phyloP scores from a whole-genome alignment of 2,888 invertebrate genomes.

The Ceraclea dissimilis region DNA sequence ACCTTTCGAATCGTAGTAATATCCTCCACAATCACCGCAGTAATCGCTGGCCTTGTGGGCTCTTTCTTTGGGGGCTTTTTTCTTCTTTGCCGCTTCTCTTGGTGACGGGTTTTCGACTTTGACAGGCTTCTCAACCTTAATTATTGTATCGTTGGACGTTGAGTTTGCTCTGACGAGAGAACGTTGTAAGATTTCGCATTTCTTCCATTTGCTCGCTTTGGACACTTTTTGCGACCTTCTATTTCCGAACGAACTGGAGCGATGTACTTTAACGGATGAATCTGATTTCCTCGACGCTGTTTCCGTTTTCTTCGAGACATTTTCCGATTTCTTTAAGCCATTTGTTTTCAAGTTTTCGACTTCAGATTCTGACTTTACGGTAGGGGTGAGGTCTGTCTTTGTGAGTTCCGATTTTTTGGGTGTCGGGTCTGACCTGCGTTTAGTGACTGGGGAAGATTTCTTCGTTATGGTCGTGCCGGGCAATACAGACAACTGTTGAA shows the following conservation, averaged over 20 bases:
- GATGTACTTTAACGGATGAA: neutral
- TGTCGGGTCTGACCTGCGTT: neutral
- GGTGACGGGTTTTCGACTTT: slow-evolving; percentile 5
- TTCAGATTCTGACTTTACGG: neutral
- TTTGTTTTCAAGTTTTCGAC: neutral
- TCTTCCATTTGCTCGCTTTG: slow-evolving; percentile 7
- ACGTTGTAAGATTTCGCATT: slow-evolving; percentile 12
- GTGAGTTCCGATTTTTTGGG: neutral
- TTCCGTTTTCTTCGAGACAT: neutral
- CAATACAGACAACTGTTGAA: neutral
- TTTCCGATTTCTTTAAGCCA: neutral
- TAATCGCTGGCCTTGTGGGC: slow-evolving; percentile 11
- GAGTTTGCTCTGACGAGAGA: slow-evolving; percentile 11
- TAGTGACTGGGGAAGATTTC: neutral
- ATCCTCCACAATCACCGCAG: slow-evolving; percentile 16
- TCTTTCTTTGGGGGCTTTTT: slow-evolving; percentile 1
- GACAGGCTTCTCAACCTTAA: slow-evolving; percentile 9
- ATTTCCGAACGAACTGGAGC: slow-evolving; percentile 3
- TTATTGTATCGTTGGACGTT: slow-evolving; percentile 8
- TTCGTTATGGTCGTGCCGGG: neutral
- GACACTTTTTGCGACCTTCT: neutral
- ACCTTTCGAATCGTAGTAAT: slow-evolving; percentile 16
- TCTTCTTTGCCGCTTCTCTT: neutral
- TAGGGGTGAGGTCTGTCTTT: neutral
- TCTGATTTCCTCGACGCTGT: neutral